Conservation (phyloP, 2,113 vertebrate genomes). For the Mormyrus lacerda region DNA sequence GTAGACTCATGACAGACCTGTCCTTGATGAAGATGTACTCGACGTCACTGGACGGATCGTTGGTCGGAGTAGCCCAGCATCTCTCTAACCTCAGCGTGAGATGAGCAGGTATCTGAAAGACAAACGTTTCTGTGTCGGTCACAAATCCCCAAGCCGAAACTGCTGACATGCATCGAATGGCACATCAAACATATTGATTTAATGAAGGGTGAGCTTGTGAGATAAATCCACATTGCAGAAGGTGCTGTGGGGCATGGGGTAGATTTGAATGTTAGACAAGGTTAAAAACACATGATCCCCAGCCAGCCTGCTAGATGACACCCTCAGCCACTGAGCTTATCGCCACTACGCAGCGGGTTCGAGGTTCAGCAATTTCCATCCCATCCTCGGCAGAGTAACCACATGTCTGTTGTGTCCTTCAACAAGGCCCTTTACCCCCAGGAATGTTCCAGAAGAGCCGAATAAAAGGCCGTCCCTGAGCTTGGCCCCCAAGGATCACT, state of each 20-base stretch:
- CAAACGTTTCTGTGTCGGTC: not conserved
- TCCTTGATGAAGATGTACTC: conserved; percentile 66
- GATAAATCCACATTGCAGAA: not conserved
- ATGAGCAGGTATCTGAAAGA: conserved; percentile 52
- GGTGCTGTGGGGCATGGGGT: not conserved
- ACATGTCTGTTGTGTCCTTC: not conserved
- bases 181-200: not conserved
- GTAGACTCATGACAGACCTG: conserved; percentile 44
- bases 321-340: not conserved
- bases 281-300: not conserved
- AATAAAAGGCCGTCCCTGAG: not conserved
- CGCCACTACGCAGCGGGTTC: not conserved
- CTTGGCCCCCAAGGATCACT: not conserved
- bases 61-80: conserved; percentile 63
- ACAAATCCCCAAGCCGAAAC: not conserved
- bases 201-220: not conserved
- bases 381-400: not conserved
- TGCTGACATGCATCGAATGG: not conserved
- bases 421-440: not conserved
- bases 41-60: conserved; percentile 60
- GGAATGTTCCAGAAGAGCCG: not conserved
- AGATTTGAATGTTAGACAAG: not conserved
- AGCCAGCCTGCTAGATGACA: not conserved
- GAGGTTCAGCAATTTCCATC: not conserved
- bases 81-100: conserved; percentile 59